Percentiles rank a stretch among this genome's conserved stretches.
Conservation (phyloP, 2,888 invertebrate species). For the Lobophora halterata region DNA sequence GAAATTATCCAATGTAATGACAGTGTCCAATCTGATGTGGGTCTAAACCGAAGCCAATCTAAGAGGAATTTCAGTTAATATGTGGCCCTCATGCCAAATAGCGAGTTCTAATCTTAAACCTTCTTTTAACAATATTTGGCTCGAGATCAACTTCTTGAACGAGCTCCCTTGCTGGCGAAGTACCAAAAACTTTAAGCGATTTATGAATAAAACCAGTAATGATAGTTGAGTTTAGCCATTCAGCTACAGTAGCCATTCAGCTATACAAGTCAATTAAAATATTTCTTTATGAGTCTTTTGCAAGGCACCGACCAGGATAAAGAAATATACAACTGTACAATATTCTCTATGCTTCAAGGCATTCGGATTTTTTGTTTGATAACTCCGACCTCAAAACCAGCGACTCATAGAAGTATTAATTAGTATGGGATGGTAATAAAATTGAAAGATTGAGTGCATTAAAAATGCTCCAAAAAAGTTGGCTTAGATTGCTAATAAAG, state of each 20-base stretch:
- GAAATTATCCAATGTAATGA: slow-evolving; percentile 69
- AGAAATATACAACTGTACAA: no score
- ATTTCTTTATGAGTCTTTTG: no score
- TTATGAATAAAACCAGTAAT: slow-evolving; percentile 24
- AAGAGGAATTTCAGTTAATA: slow-evolving; percentile 69
- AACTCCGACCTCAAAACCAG: no score
- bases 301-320: no score
- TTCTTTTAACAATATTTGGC: slow-evolving; percentile 20
- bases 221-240: slow-evolving; percentile 17
- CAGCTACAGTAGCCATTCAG: slow-evolving; percentile 6
- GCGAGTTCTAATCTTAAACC: slow-evolving; percentile 39
- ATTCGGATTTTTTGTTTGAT: no score
- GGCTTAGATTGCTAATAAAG: no score
- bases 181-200: background rate
- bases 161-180: slow-evolving; percentile 28
- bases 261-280: slow-evolving; percentile 40
- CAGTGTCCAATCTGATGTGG: slow-evolving; percentile 69
- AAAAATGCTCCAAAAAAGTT: no score
- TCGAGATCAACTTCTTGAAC: slow-evolving; percentile 12
- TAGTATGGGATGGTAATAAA: no score
- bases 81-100: slow-evolving; percentile 53
- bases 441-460: no score
- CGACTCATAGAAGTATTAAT: no score
- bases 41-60: slow-evolving; percentile 59
- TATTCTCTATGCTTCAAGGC: no score